A percentile compares a stretch with the other conserved stretches of the same genome.
Evolutionary conservation across 2,113 vertebrate genomes (phyloP).

Genomic region (Caracal caracal): DNA sequence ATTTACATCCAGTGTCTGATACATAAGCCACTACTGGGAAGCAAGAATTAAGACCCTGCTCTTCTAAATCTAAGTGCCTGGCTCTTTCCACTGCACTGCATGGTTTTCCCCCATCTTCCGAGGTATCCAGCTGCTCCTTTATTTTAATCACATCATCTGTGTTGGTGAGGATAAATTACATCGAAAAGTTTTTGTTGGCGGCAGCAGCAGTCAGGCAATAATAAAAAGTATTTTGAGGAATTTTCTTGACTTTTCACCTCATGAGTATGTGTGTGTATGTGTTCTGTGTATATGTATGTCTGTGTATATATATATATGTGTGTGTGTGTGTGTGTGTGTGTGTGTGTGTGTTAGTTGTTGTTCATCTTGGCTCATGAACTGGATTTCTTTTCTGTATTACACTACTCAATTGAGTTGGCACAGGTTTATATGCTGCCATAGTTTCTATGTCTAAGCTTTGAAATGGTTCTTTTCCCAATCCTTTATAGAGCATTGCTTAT

Average conservation of each 20-base stretch:
- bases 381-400: not conserved
- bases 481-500: not conserved
- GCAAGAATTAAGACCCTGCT: not conserved
- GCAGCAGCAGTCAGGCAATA: not conserved
- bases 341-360: not conserved
- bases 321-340: not conserved
- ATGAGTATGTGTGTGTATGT: not conserved
- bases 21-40: not conserved
- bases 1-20: not conserved
- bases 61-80: not conserved
- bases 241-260: not conserved
- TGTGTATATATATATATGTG: not conserved
- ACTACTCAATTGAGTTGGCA: not conserved
- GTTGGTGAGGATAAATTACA: not conserved
- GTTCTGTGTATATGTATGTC: not conserved
- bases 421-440: not conserved
- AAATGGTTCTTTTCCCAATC: not conserved
- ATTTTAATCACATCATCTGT: not conserved
- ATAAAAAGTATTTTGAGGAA: not conserved
- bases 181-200: conserved; percentile 15
- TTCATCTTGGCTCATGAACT: not conserved
- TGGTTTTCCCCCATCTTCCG: not conserved
- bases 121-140: not conserved
- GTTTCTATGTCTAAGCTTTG: not conserved
- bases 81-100: not conserved